Evolutionary conservation across 2,797 vertebrate species (phyloP), one percentile per base, ranked within the genome.

Genomic region (Hippocampus kuda): DNA sequence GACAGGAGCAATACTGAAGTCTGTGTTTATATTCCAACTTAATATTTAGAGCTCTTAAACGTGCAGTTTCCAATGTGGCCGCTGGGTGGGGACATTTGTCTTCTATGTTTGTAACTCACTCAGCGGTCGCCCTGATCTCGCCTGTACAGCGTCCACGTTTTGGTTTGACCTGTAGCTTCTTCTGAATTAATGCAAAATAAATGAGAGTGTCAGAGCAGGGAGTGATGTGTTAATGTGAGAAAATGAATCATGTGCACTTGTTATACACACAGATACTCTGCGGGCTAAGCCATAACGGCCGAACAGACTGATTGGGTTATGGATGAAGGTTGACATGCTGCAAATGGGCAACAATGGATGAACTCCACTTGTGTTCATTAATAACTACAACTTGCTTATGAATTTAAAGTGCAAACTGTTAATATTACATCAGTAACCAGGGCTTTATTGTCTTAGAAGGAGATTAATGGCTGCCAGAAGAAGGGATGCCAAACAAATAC

Each of bases 71-170:
- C 66, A 9, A 26, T 69, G 13, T 11, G 70, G 42, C 87, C 91
- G 91, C 90, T 81, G 77, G 90, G 87, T 86, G 91, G 90, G 86
- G 90, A 90, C 89, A 90, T 68, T 69, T 66, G 76, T 88, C 89
- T 81, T 84, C 77, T 74, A 68, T 85, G 80, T 48, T 27, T 65
- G 67, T 7, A 38, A 38, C 6, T 7, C 34, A 38, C 7, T 38
- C 34, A 38, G 34, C 6, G 6, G 34, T 38, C 7, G 34, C 34
- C 34, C 34, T 38, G 34, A 38, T 38, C 7, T 38, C 34, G 34
- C 7, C 34, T 38, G 34, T 38, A 38, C 34, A 38, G 74, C 74
- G 70, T 81, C 77, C 75, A 77, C 63, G 66, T 73, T 69, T 75
- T 49, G 41, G 56, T 68, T 69, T 85, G 84, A 89, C 86, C 81